These are phyloP conservation scores for Eulemur albifrons DNA, from an alignment of 2,797 vertebrate genomes.

Conservation along the genomic window DNA sequence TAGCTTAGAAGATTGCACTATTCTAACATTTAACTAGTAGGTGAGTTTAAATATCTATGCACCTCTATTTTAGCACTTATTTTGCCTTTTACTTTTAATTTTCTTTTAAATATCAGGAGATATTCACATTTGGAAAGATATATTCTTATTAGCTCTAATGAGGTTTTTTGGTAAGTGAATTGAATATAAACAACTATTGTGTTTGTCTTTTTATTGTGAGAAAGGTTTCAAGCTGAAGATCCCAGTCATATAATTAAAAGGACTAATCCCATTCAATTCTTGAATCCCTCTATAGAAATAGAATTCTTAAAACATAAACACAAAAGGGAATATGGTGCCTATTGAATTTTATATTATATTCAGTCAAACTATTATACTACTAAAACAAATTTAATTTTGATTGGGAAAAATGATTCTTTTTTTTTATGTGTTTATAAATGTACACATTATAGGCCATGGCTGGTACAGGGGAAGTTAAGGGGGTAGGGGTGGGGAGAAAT, in stretches of 20 bases:
- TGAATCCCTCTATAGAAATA: slow-evolving; percentile 66
- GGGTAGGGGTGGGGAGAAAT: slow-evolving; percentile 80
- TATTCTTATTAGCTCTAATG: slow-evolving; percentile 50
- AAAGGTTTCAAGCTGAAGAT: slow-evolving; percentile 56
- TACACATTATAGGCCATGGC: slow-evolving; percentile 50
- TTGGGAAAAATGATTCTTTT: background rate
- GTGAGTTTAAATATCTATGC: slow-evolving; percentile 42
- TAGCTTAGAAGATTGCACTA: background rate
- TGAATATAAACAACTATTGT: slow-evolving; percentile 66
- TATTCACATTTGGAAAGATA: slow-evolving; percentile 38
- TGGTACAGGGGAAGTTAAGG: slow-evolving; percentile 33
- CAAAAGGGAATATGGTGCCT: slow-evolving; percentile 57
- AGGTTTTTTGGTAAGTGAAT: slow-evolving; percentile 46
- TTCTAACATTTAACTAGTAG: slow-evolving; percentile 45
- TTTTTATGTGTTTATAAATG: slow-evolving; percentile 40
- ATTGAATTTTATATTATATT: slow-evolving; percentile 63
- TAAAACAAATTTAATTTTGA: slow-evolving; percentile 57
- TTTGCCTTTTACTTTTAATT: slow-evolving; percentile 58
- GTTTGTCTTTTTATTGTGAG: slow-evolving; percentile 39
- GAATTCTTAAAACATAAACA: slow-evolving; percentile 60
- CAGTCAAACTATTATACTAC: slow-evolving; percentile 60
- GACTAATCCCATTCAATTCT: slow-evolving; percentile 57
- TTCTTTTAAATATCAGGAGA: slow-evolving; percentile 47
- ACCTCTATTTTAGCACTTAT: background rate
- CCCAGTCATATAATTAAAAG: slow-evolving; percentile 62